Conservation (phyloP, 2,113 vertebrate species). For the Euleptes europaea region DNA sequence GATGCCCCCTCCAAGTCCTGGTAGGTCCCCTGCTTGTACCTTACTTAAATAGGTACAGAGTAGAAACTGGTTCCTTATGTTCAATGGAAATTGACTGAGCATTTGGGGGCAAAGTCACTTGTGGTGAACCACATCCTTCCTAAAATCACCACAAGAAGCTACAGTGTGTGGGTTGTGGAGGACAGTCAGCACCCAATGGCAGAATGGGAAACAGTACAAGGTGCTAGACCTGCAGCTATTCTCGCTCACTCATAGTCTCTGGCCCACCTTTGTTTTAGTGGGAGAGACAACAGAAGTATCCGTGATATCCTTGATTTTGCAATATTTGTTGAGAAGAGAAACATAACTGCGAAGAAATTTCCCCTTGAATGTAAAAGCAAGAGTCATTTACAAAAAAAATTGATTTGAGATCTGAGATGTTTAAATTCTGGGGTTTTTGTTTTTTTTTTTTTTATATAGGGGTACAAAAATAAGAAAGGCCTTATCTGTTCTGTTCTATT, state of each 20-base stretch:
- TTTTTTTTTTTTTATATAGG: too few relatives aligned
- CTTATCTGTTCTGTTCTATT: background rate
- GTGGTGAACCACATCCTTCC: constrained; percentile 74
- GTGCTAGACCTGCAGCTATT: background rate
- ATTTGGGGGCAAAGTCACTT: constrained; percentile 62
- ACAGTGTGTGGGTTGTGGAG: background rate
- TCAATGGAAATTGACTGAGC: constrained; percentile 62
- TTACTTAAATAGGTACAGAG: constrained; percentile 45
- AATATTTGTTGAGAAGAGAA: background rate
- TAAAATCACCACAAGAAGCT: constrained; percentile 18
- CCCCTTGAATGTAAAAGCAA: background rate
- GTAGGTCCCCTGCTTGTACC: too few relatives aligned
- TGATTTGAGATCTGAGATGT: rapidly evolving
- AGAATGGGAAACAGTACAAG: constrained; percentile 30
- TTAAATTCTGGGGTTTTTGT: too few relatives aligned
- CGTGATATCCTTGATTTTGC: background rate
- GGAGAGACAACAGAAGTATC: background rate
- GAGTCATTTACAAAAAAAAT: background rate
- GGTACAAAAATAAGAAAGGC: too few relatives aligned
- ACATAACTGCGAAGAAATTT: background rate
- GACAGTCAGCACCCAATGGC: background rate
- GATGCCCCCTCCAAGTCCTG: too few relatives aligned
- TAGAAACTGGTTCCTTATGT: constrained; percentile 67
- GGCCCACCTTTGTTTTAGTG: rapidly evolving
- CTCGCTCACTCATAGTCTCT: background rate